Conservation (phyloP, 2,113 vertebrate species). For the Globicephala melas region DNA sequence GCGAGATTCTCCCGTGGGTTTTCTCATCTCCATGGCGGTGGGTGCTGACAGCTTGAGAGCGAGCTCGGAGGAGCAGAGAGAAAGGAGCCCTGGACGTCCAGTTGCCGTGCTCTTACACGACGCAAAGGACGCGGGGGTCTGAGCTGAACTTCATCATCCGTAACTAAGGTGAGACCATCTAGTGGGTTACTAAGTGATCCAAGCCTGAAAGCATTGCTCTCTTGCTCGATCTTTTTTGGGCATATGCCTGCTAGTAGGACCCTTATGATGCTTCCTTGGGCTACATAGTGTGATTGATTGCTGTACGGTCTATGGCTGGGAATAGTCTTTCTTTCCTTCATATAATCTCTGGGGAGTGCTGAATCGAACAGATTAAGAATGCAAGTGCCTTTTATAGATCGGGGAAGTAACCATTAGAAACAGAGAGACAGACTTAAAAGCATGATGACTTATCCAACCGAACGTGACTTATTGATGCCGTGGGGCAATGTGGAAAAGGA, state of each 20-base stretch:
- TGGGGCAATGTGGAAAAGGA: background rate
- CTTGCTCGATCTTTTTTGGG: background rate
- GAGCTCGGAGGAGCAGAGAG: background rate
- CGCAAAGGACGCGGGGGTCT: background rate
- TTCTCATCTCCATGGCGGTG: constrained; percentile 71
- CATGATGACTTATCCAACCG: background rate
- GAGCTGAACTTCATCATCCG: background rate
- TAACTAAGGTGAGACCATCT: constrained; percentile 47
- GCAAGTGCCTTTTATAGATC: constrained; percentile 37
- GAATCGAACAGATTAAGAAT: background rate
- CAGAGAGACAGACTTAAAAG: background rate
- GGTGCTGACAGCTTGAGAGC: background rate
- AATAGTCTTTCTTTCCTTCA: background rate
- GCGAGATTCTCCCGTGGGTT: constrained; percentile 56
- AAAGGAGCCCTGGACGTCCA: background rate
- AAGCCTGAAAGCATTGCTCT: background rate
- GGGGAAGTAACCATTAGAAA: constrained; percentile 27
- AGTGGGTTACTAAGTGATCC: background rate
- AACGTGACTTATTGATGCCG: background rate
- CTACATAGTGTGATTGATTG: background rate
- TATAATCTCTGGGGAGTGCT: background rate
- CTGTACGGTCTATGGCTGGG: background rate
- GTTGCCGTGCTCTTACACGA: background rate
- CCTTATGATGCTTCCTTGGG: background rate
- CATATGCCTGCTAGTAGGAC: background rate